Percentiles rank a stretch among this genome's conserved stretches.
Evolutionary conservation across 1,140 invertebrate genomes (phyloP).

Genomic region (Temnothorax nylanderi): DNA sequence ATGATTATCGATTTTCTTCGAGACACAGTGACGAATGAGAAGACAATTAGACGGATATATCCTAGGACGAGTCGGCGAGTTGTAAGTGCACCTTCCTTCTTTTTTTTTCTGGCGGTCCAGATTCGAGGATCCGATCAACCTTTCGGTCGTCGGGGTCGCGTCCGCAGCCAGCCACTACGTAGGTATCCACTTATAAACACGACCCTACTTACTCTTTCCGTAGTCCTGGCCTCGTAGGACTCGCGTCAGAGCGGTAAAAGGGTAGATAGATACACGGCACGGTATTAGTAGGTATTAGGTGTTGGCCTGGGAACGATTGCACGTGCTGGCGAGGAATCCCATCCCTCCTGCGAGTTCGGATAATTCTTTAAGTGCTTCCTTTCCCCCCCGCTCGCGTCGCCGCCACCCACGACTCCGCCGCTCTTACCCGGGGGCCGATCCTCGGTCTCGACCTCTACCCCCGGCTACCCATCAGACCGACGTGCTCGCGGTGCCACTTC

Average conservation of each 20-base stretch:
- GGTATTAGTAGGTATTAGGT: slow-evolving; percentile 86
- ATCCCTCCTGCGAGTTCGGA: slow-evolving; percentile 84
- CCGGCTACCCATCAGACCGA: slow-evolving; percentile 66
- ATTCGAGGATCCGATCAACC: slow-evolving; percentile 59
- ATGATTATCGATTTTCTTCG: not conserved
- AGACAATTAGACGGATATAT: slow-evolving; percentile 37
- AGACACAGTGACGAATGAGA: not conserved
- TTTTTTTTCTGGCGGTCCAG: slow-evolving; percentile 25
- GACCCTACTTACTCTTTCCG: slow-evolving; percentile 83
- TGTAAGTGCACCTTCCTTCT: not conserved
- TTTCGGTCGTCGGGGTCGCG: slow-evolving; percentile 65
- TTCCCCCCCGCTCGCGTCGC: slow-evolving; percentile 54
- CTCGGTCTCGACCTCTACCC: slow-evolving; percentile 71
- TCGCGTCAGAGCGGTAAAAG: slow-evolving; percentile 84
- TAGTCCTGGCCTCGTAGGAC: slow-evolving; percentile 82
- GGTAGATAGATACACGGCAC: slow-evolving; percentile 85
- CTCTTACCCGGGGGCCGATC: slow-evolving; percentile 77
- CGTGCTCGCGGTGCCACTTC: slow-evolving; percentile 78
- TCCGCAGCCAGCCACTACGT: slow-evolving; percentile 73
- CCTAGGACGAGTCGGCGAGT: not conserved
- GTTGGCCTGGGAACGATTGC: slow-evolving; percentile 85
- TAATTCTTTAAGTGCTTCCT: slow-evolving; percentile 86
- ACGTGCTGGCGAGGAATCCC: slow-evolving; percentile 82
- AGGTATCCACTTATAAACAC: slow-evolving; percentile 79
- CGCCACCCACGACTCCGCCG: slow-evolving; percentile 60